Percentiles rank a stretch among this genome's conserved stretches.
These are phyloP conservation scores for Drosophila macrospina DNA, from an alignment of 2,888 invertebrate species.

Conservation along the genomic window DNA sequence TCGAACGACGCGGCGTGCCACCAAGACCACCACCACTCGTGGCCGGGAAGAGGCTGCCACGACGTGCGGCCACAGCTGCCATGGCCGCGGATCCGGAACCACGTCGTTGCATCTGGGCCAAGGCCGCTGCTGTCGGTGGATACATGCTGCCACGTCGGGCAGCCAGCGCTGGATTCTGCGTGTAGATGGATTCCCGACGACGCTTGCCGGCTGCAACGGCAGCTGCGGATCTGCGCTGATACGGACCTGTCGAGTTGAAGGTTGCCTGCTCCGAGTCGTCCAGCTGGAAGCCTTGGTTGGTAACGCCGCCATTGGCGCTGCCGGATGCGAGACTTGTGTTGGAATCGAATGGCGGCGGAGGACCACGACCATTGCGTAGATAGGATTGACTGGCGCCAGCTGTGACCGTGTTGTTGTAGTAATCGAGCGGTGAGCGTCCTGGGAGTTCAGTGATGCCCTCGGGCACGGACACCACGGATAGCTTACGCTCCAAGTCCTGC, in stretches of 20 bases:
- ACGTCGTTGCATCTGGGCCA: slow-evolving; percentile 75
- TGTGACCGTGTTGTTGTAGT: slow-evolving; percentile 81
- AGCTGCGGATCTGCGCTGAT: slow-evolving; percentile 67
- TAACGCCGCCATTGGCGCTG: slow-evolving; percentile 54
- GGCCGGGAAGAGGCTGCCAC: slow-evolving; percentile 81
- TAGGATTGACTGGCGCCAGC: slow-evolving; percentile 69
- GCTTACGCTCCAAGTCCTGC: slow-evolving; percentile 80
- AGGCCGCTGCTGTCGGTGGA: slow-evolving; percentile 64
- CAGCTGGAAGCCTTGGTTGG: slow-evolving; percentile 63
- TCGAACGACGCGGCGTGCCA: slow-evolving; percentile 71
- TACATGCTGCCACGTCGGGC: slow-evolving; percentile 81
- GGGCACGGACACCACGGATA: slow-evolving; percentile 82
- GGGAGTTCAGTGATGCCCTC: slow-evolving; percentile 68
- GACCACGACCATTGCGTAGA: slow-evolving; percentile 69
- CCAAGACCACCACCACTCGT: slow-evolving; percentile 8
- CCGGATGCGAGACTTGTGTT: slow-evolving; percentile 51
- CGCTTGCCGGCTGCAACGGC: slow-evolving; percentile 56
- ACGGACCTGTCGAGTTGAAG: slow-evolving; percentile 61
- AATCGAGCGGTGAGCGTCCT: slow-evolving; percentile 63
- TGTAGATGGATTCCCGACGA: slow-evolving; percentile 82
- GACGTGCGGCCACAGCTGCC: slow-evolving; percentile 68
- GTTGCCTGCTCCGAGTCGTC: slow-evolving; percentile 63
- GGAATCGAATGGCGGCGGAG: slow-evolving; percentile 56
- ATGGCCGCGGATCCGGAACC: slow-evolving; percentile 68
- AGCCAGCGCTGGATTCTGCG: slow-evolving; percentile 80